Base-by-base conservation (phyloP, 2,797 vertebrate genomes). In the Centropyge bicolor region DNA sequence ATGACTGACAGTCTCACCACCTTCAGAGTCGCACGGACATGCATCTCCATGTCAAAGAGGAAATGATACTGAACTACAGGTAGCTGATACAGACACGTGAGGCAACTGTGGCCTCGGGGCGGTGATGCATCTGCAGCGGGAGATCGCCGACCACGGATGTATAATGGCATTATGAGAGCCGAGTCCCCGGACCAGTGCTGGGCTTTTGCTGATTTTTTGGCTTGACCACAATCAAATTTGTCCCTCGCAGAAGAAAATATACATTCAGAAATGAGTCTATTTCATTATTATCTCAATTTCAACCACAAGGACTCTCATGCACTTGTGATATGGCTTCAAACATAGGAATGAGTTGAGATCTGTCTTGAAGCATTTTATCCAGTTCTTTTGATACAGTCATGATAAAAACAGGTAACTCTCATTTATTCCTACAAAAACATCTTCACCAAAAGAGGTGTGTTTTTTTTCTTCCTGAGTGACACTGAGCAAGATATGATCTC, bases 1-100 rank as follows among this genome's bases (percentile, higher is more conserved):
- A 89, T 91, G 91, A 92, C 70, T 91, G 93, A 87, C 91, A 92
- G 73, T 89, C 84, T 87, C 63, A 22, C 80, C 88, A 84, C 90
- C 82, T 90, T 90, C 67, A 45, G 82, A 91, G 85, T 80, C 8
- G 2, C 86, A 27, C 16, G 56, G 84, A 85, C 89, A 84, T 71
- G 81, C 66, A 76, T 87, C 83, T 78, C 69, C 31, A 61, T 84
- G 85, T 87, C 89, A 64, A 70, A 74, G 57, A 74, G 86, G 82
- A 86, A 89, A 84, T 68, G 70, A 91, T 88, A 88, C 88, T 74
- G 80, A 85, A 84, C 83, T 20, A 63, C 80, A 88, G 76, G 78
- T 78, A 79, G 78, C 74, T 27, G 84, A 80, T 70, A 16, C 19
- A 11, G 64, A 71, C 70, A 49, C 2, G 3, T 17, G 3, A 41